Evolutionary conservation across 2,888 invertebrate species (phyloP), one percentile per base, ranked within the genome.

Genomic region (Aphidoletes aphidimyza): DNA sequence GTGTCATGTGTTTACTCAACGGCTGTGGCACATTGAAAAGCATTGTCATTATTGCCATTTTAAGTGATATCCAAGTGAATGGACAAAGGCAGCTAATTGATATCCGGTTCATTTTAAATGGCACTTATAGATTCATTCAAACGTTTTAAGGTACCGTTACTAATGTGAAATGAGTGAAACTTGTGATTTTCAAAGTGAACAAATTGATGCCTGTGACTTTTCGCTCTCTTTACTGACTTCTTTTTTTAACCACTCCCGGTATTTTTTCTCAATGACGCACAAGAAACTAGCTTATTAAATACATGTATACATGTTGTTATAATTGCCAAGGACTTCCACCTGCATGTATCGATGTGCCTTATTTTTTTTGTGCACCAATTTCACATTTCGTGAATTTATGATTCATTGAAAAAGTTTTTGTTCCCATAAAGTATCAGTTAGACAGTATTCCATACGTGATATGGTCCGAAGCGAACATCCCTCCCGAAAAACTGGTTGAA

Each of bases 151-250:
- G 42, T 9, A 69, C 69, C 69, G 26, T 14, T 30, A 30, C 30
- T 69, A 69, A 69, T 30, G 26, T 69, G 30, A 30, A 69, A 9
- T 30, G 17, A 0, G 34, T 19, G 30, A 69, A 69, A 17, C 30
- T 69, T 30, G 47, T 69, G 11, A 14, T 69, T 30, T 30, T 30
- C n/a, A 30, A 26, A 54, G 17, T 47, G 47, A 17, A 19, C 47
- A 47, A 69, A 69, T 30, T 69, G 69, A 69, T 69, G 69, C 30
- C 30, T 69, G 69, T 69, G 69, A 14, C n/a, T 69, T 34, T 69
- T 69, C 2, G 30, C 69, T 69, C 30, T 30, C n/a, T 30, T 69
- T 30, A 69, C 30, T 30, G 14, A 26, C 69, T 1, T 30, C 69
- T 30, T 69, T 30, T 3, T 30, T 30, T 14, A 69, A 69, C 19